Evolutionary conservation across 2,797 vertebrate genomes (phyloP), one percentile per base, ranked within the genome.

Genomic region (Scyliorhinus canicula): DNA sequence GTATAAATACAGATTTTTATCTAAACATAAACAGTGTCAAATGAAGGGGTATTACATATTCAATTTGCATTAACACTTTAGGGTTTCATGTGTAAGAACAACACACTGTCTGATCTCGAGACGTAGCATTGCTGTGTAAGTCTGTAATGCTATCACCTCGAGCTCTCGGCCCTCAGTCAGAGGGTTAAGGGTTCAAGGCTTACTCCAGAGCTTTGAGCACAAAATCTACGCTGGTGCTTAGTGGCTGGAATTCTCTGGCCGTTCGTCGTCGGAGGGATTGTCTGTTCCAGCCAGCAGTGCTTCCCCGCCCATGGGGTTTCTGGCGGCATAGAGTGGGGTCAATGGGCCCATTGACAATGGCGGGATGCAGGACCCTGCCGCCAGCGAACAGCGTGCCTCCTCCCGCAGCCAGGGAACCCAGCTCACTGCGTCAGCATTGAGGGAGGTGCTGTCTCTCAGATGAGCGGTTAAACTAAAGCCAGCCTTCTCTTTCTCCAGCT

Each of bases 1-100:
- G 55, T 90, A 55, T 90, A 90, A 90, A 90, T 55, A 90, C 86
- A 90, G 5, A 57, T 88, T 90, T 60, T 90, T n/a, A 40, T 90
- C 16, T 40, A 57, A 90, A 60, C 52, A 60, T 90, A 90, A 90
- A 90, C 55, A 90, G 35, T 57, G 55, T 60, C 86, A 90, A 88
- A 19, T n/a, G 55, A 90, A 90, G 86, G 35, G 52, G 35, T 14
- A 40, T 14, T 60, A n/a, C 35, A 60, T 35, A 16, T 84, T 50
- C 19, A 44, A 24, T 50, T 85, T 8, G 9, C 8, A 26, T 60
- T 90, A 60, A 40, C 35, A 60, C 35, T 21, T 50, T 52, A 19
- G 21, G 9, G 35, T 90, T 35, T 90, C 16, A 40, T 16, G 35
- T n/a, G 57, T 60, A 90, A 60, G 21, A 60, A 90, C 26, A 85